phyloP scores from a whole-genome alignment of 2,888 invertebrate species.

The Drosophila pseudotakahashii region DNA sequence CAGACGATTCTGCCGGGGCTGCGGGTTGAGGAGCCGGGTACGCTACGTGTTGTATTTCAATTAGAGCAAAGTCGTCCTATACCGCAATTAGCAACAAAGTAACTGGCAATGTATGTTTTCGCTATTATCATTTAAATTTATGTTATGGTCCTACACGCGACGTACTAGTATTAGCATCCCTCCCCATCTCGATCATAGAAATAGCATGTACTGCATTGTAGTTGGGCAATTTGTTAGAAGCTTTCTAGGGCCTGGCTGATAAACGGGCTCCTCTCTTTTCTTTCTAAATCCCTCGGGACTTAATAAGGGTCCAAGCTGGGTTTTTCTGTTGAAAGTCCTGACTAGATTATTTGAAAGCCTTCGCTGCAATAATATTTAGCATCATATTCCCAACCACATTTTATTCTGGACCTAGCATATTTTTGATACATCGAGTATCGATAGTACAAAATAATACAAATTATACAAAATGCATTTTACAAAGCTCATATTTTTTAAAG shows the following conservation, averaged over 20 bases:
- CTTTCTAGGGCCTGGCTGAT: slow-evolving; percentile 18
- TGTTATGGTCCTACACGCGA: slow-evolving; percentile 61
- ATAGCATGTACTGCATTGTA: slow-evolving; percentile 5
- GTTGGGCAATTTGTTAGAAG: slow-evolving; percentile 58
- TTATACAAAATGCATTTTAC: too few relatives aligned
- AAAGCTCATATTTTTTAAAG: too few relatives aligned
- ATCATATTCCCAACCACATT: too few relatives aligned
- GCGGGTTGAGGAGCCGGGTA: neutral
- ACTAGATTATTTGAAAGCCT: too few relatives aligned
- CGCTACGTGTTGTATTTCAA: slow-evolving; percentile 70
- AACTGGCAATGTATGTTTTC: slow-evolving; percentile 75
- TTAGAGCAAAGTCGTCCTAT: slow-evolving; percentile 74
- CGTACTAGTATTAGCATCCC: slow-evolving; percentile 48
- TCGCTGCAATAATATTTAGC: too few relatives aligned
- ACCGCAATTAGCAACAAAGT: slow-evolving; percentile 76
- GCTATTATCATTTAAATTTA: slow-evolving; percentile 78
- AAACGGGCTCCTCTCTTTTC: slow-evolving; percentile 36
- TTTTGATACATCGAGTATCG: too few relatives aligned
- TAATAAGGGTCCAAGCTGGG: slow-evolving; percentile 1
- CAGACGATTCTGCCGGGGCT: slow-evolving; percentile 3
- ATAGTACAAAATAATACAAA: too few relatives aligned
- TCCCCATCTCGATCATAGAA: slow-evolving; percentile 13
- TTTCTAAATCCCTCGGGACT: slow-evolving; percentile 47
- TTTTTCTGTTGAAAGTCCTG: too few relatives aligned
- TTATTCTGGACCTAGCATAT: too few relatives aligned